Base-by-base conservation (phyloP, 2,797 vertebrate genomes). In the Anguilla megastoma region DNA sequence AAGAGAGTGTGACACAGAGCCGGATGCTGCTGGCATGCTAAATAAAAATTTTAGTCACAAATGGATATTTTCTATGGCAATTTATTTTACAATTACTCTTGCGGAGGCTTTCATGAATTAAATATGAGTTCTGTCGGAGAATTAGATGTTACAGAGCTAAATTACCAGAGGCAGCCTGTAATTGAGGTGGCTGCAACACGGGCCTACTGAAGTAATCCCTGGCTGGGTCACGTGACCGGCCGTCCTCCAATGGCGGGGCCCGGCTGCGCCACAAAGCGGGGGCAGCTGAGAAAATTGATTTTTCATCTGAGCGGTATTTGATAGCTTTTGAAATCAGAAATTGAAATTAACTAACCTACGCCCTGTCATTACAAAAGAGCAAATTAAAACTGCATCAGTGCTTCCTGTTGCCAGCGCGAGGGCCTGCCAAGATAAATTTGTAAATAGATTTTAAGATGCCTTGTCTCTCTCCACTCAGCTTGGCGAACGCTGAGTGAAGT, bases 251-350 rank as follows among this genome's bases (percentile, higher is more conserved):
- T 99, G 95, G 94, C 91, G 88, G 88, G 86, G 89, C 91, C 92
- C 93, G 93, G 95, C 95, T 94, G 91, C 89, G 91, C 96, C 97
- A 98, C 97, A 98, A 98, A 98, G 98, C 97, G 97, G 94, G 97
- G 96, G 97, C 98, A 98, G 97, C 98, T 98, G 98, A 99, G 98
- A 98, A 99, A 99, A 99, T 99, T 99, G 98, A 99, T 99, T 99
- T 99, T 97, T 99, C 98, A 98, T 99, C 98, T 98, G 97, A 98
- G 98, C 97, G 96, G 97, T 99, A 98, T 99, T 99, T 99, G 98
- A 99, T 99, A 98, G 98, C 98, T 99, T 99, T 99, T 98, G 98
- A 99, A 99, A 99, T 99, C 97, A 98, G 98, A 99, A 99, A 99
- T 99, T 99, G 97, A 99, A 99, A 99, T 99, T 97, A 99, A 99